Evolutionary conservation across 2,113 vertebrate species (phyloP).

Genomic region (Phylloscopus trochiloides): DNA sequence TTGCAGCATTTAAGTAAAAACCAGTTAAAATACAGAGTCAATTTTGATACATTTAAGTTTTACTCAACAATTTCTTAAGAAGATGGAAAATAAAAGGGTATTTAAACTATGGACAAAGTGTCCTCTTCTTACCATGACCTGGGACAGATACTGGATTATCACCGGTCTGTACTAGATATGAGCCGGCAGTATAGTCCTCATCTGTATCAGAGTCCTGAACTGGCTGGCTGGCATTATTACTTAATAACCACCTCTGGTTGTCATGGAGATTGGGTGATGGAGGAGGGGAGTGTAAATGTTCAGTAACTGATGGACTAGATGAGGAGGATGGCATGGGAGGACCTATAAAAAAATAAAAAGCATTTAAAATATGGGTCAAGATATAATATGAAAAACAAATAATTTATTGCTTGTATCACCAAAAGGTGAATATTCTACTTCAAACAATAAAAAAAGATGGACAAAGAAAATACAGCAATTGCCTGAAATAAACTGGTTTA

Average conservation of each 20-base stretch:
- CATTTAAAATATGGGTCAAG: slow-evolving; percentile 29
- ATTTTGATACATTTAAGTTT: neutral
- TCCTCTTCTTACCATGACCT: slow-evolving; percentile 74
- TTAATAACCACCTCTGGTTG: slow-evolving; percentile 84
- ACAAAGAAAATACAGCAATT: neutral
- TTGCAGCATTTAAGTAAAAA: neutral
- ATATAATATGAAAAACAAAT: neutral
- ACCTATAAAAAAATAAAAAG: slow-evolving; percentile 71
- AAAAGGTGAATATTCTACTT: neutral
- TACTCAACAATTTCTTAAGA: neutral
- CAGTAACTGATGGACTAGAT: slow-evolving; percentile 81
- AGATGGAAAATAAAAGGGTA: slow-evolving; percentile 36
- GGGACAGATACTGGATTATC: slow-evolving; percentile 60
- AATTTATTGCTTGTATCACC: neutral
- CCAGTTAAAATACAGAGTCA: neutral
- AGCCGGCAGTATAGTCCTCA: slow-evolving; percentile 72
- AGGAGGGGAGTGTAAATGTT: slow-evolving; percentile 79
- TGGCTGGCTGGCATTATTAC: slow-evolving; percentile 77
- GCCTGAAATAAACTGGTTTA: neutral
- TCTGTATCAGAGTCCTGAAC: slow-evolving; percentile 80
- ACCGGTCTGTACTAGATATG: slow-evolving; percentile 67
- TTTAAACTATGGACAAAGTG: slow-evolving; percentile 51
- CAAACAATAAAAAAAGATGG: neutral
- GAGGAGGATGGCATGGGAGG: slow-evolving; percentile 81
- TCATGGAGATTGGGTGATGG: slow-evolving; percentile 78